Evolutionary conservation across 2,797 vertebrate genomes (phyloP).

Genomic region (Karalla daura): DNA sequence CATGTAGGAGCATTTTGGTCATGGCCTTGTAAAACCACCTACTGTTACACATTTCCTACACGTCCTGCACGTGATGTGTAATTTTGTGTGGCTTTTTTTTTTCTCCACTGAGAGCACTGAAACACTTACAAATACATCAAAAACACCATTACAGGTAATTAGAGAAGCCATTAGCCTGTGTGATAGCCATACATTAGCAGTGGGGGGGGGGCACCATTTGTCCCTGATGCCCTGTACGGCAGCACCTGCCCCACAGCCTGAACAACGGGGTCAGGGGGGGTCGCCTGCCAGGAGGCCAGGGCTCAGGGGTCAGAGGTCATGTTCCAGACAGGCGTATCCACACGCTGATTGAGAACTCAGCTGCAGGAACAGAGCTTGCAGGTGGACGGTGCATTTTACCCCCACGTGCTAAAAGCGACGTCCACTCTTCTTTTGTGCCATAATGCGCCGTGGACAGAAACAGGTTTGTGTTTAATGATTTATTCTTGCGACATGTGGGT

Average conservation of each 20-base stretch:
- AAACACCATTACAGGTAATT: slow-evolving; percentile 77
- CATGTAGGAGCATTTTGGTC: no score
- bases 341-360: slow-evolving; percentile 76
- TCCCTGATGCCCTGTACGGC: slow-evolving; percentile 56
- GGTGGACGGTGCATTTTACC: slow-evolving; percentile 56
- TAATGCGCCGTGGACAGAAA: neutral
- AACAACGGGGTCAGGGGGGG: slow-evolving; percentile 62
- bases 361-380: slow-evolving; percentile 70
- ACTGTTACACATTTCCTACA: slow-evolving; percentile 18
- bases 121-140: slow-evolving; percentile 73
- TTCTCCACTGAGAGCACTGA: slow-evolving; percentile 49
- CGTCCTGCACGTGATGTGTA: slow-evolving; percentile 20
- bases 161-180: slow-evolving; percentile 65
- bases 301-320: slow-evolving; percentile 72
- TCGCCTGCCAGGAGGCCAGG: slow-evolving; percentile 66
- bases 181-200: slow-evolving; percentile 66
- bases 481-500: neutral
- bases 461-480: neutral
- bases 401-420: slow-evolving; percentile 3
- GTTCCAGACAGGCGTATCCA: slow-evolving; percentile 70
- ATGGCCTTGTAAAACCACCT: neutral
- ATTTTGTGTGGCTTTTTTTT: neutral
- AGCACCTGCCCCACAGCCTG: slow-evolving; percentile 75
- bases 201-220: slow-evolving; percentile 68
- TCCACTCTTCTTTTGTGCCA: neutral